A percentile compares a stretch with the other conserved stretches of the same genome.
These are phyloP conservation scores for Cyphomyrus plagiostoma DNA, from an alignment of 2,113 vertebrate species.

Conservation along the genomic window DNA sequence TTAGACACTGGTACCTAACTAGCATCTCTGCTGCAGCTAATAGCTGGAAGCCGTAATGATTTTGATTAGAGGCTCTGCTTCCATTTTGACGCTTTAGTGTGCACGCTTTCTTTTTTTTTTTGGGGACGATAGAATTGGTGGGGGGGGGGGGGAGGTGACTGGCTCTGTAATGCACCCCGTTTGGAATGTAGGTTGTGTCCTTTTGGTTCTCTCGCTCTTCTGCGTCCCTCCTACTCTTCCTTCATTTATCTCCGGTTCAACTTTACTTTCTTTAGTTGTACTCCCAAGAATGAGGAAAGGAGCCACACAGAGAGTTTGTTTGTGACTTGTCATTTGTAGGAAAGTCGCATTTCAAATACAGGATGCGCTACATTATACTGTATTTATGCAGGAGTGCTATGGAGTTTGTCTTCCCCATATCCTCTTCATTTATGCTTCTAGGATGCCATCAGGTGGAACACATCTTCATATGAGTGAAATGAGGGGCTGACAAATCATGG, in stretches of 20 bases:
- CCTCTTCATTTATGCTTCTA: not conserved
- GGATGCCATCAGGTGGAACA: not conserved
- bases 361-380: not conserved
- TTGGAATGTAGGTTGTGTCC: not conserved
- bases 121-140: not conserved
- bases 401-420: not conserved
- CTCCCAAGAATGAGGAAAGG: not conserved
- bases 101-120: not conserved
- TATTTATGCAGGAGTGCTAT: not conserved
- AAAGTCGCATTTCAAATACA: not conserved
- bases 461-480: not conserved
- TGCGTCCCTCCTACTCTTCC: conserved; percentile 47
- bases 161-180: not conserved
- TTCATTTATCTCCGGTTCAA: conserved; percentile 44
- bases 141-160: not conserved
- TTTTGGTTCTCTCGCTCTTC: not conserved
- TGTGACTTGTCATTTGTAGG: not conserved
- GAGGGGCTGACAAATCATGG: not conserved
- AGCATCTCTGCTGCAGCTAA: conserved; percentile 98
- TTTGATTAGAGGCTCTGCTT: conserved; percentile 99
- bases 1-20: conserved; percentile 99
- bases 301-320: not conserved
- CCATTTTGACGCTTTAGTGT: conserved; percentile 61
- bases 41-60: conserved; percentile 99
- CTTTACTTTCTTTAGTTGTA: not conserved